Percentiles rank a stretch among this genome's conserved stretches.
phyloP scores from a whole-genome alignment of 2,113 vertebrate species.

The mouse (Mus musculus) region GRCm39 chr8:9378001-9378500 shows the following conservation, averaged over 20 bases:
- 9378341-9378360: not conserved
- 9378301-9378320: not conserved
- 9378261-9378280: not conserved
- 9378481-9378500: not conserved
- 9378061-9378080: constrained; percentile 38
- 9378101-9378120: not conserved
- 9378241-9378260: not conserved
- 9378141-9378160: not conserved
- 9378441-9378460: not conserved
- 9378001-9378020: not conserved
- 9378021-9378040: not conserved
- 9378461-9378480: not conserved
- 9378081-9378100: not conserved
- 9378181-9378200: not conserved
- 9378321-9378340: not conserved
- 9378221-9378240: not conserved
- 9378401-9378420: not conserved
- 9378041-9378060: not conserved
- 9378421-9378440: not conserved
- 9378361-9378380: not conserved
- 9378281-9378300: not conserved
- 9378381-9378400: not conserved
- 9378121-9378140: not conserved
- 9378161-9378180: not conserved
- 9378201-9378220: not conserved